phyloP scores from a whole-genome alignment of 2,888 invertebrate genomes.

The Diaphora mendica region DNA sequence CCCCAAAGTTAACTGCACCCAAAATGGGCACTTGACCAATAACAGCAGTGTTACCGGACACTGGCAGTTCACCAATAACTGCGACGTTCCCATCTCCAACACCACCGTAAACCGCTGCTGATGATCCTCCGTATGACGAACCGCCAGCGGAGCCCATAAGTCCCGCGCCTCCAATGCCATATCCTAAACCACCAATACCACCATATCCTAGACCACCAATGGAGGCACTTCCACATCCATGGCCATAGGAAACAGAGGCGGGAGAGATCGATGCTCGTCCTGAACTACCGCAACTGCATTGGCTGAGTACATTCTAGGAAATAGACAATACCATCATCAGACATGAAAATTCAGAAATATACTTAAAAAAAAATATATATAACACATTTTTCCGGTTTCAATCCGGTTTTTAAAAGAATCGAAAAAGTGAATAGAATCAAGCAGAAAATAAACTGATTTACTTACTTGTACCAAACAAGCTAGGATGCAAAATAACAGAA shows the following conservation, averaged over 20 bases:
- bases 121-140: background rate
- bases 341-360: too few relatives aligned
- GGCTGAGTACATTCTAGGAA: background rate
- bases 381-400: too few relatives aligned
- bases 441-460: background rate
- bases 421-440: background rate
- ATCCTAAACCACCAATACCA: background rate
- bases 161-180: background rate
- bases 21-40: slow-evolving; percentile 25
- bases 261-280: too few relatives aligned
- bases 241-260: background rate
- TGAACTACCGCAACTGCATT: background rate
- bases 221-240: background rate
- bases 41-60: slow-evolving; percentile 34
- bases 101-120: slow-evolving; percentile 16
- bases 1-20: slow-evolving; percentile 48
- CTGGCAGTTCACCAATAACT: slow-evolving; percentile 50
- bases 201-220: too few relatives aligned
- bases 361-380: too few relatives aligned
- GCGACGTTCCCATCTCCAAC: slow-evolving; percentile 55
- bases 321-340: too few relatives aligned
- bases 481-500: background rate
- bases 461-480: slow-evolving; percentile 10
- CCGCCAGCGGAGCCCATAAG: background rate
- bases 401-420: too few relatives aligned